These are phyloP conservation scores for Malurus splendens DNA, from an alignment of 2,797 vertebrate species.

Conservation along the genomic window DNA sequence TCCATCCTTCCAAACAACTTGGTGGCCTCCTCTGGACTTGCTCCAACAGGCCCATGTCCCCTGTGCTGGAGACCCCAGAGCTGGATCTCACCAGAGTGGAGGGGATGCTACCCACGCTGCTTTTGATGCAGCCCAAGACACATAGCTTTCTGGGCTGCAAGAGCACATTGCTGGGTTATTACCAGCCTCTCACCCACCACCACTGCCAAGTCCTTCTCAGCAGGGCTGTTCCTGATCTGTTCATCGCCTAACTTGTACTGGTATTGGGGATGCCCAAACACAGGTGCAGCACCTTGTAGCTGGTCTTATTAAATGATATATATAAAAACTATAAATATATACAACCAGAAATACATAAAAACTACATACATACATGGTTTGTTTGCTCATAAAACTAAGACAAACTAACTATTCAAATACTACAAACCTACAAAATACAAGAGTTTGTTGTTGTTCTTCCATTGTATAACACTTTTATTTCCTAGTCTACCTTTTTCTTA, in stretches of 20 bases:
- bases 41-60: no score
- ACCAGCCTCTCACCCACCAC: not conserved
- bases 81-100: not conserved
- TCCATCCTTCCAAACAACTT: not conserved
- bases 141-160: not conserved
- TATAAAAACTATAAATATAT: not conserved
- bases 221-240: not conserved
- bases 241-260: not conserved
- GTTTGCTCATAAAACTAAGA: not conserved
- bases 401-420: not conserved
- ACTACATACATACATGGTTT: not conserved
- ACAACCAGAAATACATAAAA: not conserved
- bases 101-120: accelerated
- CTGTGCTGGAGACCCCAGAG: not conserved
- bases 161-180: not conserved
- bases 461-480: not conserved
- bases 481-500: not conserved
- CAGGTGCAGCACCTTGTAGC: not conserved
- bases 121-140: not conserved
- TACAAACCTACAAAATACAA: not conserved
- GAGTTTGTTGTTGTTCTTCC: not conserved
- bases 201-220: not conserved
- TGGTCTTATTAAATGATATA: not conserved
- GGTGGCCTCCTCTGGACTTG: not conserved
- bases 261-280: not conserved